phyloP scores from a whole-genome alignment of 1,140 invertebrate genomes.

The Heterodera schachtii region DNA sequence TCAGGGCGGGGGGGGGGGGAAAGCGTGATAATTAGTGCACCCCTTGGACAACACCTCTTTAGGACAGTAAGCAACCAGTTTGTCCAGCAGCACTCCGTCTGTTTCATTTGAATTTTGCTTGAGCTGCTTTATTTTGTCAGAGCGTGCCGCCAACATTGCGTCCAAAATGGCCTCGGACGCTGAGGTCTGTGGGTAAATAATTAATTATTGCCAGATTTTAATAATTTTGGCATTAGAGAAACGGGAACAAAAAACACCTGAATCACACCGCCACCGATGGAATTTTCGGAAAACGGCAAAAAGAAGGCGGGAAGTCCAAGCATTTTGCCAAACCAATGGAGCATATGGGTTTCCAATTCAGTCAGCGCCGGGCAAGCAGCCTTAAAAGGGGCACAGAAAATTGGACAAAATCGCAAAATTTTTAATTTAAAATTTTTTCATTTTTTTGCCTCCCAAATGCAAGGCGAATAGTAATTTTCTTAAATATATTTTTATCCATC shows the following conservation, averaged over 20 bases:
- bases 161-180: slow-evolving; percentile 96
- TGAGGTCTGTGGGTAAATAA: slow-evolving; percentile 75
- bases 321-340: slow-evolving; percentile 89
- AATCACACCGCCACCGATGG: slow-evolving; percentile 71
- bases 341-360: slow-evolving; percentile 91
- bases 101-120: slow-evolving; percentile 75
- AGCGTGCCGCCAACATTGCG: slow-evolving; percentile 88
- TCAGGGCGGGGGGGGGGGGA: no score
- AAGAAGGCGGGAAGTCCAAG: slow-evolving; percentile 71
- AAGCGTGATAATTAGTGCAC: no score
- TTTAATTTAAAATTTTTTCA: neutral
- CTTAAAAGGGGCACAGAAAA: slow-evolving; percentile 23
- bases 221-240: neutral
- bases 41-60: slow-evolving; percentile 66
- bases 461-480: no score
- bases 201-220: neutral
- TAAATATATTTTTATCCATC: no score
- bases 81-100: slow-evolving; percentile 75
- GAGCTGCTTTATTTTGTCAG: slow-evolving; percentile 84
- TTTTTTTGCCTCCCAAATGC: slow-evolving; percentile 55
- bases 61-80: slow-evolving; percentile 85
- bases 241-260: slow-evolving; percentile 65
- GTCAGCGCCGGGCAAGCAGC: slow-evolving; percentile 94
- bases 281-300: slow-evolving; percentile 69
- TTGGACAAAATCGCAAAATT: no score